Conservation (phyloP, 2,888 invertebrate genomes). For the Galeopsomyia nigrocyanea region DNA sequence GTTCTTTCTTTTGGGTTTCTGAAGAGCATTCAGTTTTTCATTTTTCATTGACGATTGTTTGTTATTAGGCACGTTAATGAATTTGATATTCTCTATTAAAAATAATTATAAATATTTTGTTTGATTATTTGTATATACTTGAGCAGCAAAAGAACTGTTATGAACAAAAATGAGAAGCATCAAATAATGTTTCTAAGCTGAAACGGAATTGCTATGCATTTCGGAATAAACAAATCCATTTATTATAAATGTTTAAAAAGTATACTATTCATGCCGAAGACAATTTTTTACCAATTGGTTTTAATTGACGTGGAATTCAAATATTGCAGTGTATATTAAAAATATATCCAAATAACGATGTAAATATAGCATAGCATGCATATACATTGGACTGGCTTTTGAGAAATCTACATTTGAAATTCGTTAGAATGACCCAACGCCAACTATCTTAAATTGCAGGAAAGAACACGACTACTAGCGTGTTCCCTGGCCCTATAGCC, state of each 20-base stretch:
- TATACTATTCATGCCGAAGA: neutral
- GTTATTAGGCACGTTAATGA: too few relatives aligned
- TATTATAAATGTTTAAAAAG: neutral
- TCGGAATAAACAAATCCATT: neutral
- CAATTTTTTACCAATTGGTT: too few relatives aligned
- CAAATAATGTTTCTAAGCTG: too few relatives aligned
- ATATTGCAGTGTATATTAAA: constrained; percentile 10
- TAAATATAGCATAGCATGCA: constrained; percentile 35
- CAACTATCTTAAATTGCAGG: constrained; percentile 62
- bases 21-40: too few relatives aligned
- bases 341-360: constrained; percentile 14
- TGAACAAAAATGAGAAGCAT: too few relatives aligned
- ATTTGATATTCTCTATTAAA: too few relatives aligned
- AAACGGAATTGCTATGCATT: too few relatives aligned
- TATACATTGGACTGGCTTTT: constrained; percentile 38
- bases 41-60: too few relatives aligned
- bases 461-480: constrained; percentile 60
- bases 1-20: too few relatives aligned
- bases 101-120: too few relatives aligned
- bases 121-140: too few relatives aligned
- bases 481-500: constrained; percentile 59
- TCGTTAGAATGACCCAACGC: constrained; percentile 18
- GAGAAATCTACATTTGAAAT: constrained; percentile 9
- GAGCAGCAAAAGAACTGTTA: too few relatives aligned
- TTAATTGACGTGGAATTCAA: neutral